Conservation (phyloP, 2,888 invertebrate species). For the Colletes collaris region DNA sequence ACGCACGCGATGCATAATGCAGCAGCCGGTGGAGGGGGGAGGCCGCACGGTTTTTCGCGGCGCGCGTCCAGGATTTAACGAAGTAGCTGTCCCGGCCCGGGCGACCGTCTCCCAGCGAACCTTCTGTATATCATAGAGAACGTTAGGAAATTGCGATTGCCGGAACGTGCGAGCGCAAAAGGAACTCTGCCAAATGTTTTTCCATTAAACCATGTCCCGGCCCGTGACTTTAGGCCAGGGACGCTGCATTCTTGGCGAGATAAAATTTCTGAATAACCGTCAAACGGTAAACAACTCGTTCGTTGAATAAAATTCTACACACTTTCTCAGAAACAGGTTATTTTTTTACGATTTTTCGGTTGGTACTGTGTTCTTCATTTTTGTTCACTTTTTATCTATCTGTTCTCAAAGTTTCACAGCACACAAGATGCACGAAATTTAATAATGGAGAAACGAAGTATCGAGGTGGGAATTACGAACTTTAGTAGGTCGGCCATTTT, state of each 20-base stretch:
- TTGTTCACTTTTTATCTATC: no score
- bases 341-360: no score
- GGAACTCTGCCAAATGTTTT: constrained; percentile 30
- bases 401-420: no score
- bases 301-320: no score
- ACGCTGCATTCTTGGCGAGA: neutral
- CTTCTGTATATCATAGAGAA: constrained; percentile 25
- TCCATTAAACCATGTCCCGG: constrained; percentile 4
- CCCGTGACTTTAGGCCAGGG: neutral
- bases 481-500: no score
- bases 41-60: constrained; percentile 9
- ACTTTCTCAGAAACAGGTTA: no score
- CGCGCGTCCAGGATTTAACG: constrained; percentile 39
- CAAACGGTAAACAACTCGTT: no score
- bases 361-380: no score
- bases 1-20: constrained; percentile 61
- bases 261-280: no score
- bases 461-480: no score
- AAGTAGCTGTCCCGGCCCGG: neutral
- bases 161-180: constrained; percentile 4
- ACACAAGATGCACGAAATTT: no score
- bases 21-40: constrained; percentile 17
- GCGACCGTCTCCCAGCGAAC: neutral
- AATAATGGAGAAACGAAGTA: no score
- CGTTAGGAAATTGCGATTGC: constrained; percentile 37